Conservation (phyloP, 2,113 vertebrate species). For the Cyphomyrus plagiostoma region DNA sequence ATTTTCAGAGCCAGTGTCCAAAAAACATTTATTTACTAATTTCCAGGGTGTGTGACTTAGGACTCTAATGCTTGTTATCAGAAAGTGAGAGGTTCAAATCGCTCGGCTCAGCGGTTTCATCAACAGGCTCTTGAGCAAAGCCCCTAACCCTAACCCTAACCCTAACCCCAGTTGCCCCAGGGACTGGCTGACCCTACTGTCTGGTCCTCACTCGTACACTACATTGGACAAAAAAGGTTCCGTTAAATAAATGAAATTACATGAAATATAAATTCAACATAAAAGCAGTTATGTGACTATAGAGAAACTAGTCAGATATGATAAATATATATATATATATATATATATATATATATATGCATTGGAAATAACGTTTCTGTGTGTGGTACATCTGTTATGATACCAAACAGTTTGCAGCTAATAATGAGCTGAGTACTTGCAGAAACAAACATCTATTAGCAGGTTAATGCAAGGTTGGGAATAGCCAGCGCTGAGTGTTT, state of each 20-base stretch:
- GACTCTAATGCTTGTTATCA: background rate
- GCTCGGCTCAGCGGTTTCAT: background rate
- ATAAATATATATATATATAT: too few relatives aligned
- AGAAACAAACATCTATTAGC: background rate
- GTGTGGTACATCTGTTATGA: background rate
- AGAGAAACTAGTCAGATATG: background rate
- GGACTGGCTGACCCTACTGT: background rate
- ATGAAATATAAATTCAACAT: background rate
- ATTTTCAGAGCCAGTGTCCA: background rate
- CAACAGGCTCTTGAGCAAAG: background rate
- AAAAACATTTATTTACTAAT: background rate
- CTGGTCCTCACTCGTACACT: background rate
- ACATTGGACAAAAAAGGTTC: background rate
- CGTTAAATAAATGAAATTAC: background rate
- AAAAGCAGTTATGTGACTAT: background rate
- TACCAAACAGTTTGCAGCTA: background rate
- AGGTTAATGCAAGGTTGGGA: background rate
- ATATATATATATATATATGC: too few relatives aligned
- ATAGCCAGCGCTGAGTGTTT: background rate
- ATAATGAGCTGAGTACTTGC: background rate
- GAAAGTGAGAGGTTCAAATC: background rate
- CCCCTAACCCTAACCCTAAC: background rate
- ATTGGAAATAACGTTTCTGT: background rate
- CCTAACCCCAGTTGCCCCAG: background rate
- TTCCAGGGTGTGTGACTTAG: background rate